Evolutionary conservation across 1,140 invertebrate species (phyloP), one percentile per base, ranked within the genome.

Genomic region (Mactra quadrangularis): DNA sequence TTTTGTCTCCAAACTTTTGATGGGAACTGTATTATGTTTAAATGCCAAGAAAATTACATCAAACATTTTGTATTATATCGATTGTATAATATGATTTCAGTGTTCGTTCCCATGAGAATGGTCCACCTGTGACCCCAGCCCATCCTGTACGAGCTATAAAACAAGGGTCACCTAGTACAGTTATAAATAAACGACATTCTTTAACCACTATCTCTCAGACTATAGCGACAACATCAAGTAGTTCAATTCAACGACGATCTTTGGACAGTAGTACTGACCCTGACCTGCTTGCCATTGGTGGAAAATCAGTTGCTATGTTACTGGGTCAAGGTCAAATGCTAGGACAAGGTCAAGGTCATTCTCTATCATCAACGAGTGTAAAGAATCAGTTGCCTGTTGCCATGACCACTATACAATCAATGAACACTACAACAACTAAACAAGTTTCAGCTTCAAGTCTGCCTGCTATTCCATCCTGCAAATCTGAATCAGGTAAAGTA

Each of bases 161-260:
- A 27, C 25, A 71, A 53, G 22, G 38, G 35, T 47, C 45, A 31
- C 70, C 75, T 19, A 1, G 60, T n/a, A 22, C 22, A 6, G 33
- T 57, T 29, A 38, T 45, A 15, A 79, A 78, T 72, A 87, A 85
- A 38, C 83, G 86, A 17, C 86, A 87, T 50, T 87, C 86, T 22
- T 76, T 79, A 25, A 85, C 83, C 31, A 71, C 74, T 7, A 33
- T 82, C 11, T 33, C 89, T 25, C 83, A 85, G 19, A 86, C 85
- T 25, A 84, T 86, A 15, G 76, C 84, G 27, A 79, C 76, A 15
- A 71, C 87, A 64, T 60, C 84, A 19, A 68, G 55, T 9, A 68
- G 55, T 13, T 77, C 88, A 31, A 71, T 76, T 50, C 86, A 90
- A 53, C 83, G 89, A 38, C 84, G 85, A n/a, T 90, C 89, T 33